Percentiles rank a stretch among this genome's conserved stretches.
Conservation (phyloP, 2,113 vertebrate genomes). For the Egretta garzetta region DNA sequence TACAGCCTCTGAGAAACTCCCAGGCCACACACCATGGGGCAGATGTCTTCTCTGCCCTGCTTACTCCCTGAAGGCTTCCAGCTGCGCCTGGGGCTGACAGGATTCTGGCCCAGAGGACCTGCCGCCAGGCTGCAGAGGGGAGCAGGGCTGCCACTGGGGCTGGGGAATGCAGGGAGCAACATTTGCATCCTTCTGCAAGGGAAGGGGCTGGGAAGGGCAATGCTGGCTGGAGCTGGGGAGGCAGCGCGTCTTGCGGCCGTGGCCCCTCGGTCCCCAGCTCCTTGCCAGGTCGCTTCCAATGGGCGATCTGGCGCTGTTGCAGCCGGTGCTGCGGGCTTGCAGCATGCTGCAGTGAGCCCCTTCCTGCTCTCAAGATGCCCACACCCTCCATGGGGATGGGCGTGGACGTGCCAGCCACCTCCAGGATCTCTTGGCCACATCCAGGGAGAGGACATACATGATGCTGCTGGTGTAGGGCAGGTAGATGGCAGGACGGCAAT, state of each 20-base stretch:
- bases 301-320: not conserved
- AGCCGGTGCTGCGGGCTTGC: not conserved
- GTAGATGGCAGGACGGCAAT: not conserved
- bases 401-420: rapidly evolving
- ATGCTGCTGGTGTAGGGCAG: not conserved
- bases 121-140: not conserved
- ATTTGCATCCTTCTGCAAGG: not conserved
- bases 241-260: rapidly evolving
- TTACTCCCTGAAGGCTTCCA: rapidly evolving
- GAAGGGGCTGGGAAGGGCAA: not conserved
- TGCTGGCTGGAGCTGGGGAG: not conserved
- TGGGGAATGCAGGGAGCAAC: not conserved
- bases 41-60: not conserved
- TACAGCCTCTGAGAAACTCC: not conserved
- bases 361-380: not conserved
- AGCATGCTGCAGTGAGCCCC: not conserved
- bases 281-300: not conserved
- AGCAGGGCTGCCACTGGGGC: not conserved
- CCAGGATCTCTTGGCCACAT: not conserved
- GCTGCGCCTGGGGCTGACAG: rapidly evolving
- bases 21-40: rapidly evolving
- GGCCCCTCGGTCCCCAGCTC: not conserved
- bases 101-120: rapidly evolving
- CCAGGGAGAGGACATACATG: not conserved
- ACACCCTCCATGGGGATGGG: not conserved